These are phyloP conservation scores for Drosophila willistoni DNA, from an alignment of 1,140 invertebrate species.

Conservation along the genomic window DNA sequence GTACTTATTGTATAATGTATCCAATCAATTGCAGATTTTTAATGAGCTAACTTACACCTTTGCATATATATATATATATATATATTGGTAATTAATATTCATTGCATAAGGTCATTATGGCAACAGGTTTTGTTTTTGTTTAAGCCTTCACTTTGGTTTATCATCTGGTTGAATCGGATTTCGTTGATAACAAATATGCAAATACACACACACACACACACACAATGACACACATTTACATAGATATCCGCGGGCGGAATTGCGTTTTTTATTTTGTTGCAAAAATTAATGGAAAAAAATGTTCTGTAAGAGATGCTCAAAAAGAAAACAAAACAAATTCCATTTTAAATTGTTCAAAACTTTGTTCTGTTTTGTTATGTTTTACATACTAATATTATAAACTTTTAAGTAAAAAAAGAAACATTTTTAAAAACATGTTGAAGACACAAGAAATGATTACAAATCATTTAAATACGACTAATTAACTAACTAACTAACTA, in stretches of 20 bases:
- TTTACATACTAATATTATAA: too few relatives aligned
- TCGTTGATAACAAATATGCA: background rate
- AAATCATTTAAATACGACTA: constrained; percentile 52
- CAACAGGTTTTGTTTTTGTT: constrained; percentile 16
- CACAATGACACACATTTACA: constrained; percentile 5
- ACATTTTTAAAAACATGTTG: background rate
- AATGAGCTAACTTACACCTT: constrained; percentile 16
- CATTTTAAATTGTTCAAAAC: background rate
- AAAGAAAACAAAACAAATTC: constrained; percentile 20
- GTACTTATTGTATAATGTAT: constrained; percentile 15
- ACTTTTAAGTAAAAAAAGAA: constrained; percentile 30
- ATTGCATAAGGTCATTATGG: constrained; percentile 1
- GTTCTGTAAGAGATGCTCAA: constrained; percentile 37
- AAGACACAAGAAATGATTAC: constrained; percentile 39
- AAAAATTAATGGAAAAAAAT: background rate
- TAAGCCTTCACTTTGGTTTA: background rate
- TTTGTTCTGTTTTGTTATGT: too few relatives aligned
- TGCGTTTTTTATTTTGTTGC: constrained; percentile 18
- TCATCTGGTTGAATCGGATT: background rate
- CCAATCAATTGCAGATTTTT: constrained; percentile 28
- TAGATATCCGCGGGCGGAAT: constrained; percentile 64
- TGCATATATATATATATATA: background rate
- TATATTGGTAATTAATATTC: constrained; percentile 23
- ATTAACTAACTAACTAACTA: constrained; percentile 26
- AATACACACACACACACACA: background rate